These are phyloP conservation scores for Drosophila meridiana DNA, from an alignment of 2,888 invertebrate species.

Conservation along the genomic window DNA sequence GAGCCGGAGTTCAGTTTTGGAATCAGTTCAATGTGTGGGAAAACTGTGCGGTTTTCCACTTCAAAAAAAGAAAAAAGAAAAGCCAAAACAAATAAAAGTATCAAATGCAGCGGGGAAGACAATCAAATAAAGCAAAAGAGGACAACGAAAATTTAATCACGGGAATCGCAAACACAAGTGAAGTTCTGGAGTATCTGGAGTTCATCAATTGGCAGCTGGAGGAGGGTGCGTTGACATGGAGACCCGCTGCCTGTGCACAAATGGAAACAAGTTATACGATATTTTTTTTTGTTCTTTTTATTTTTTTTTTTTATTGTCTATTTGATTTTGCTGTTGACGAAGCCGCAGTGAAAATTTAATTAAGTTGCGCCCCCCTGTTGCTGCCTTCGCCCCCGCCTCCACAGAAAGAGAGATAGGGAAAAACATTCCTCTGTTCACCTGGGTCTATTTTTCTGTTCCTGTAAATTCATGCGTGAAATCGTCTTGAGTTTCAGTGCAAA, in stretches of 20 bases:
- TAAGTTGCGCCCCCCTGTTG: constrained; percentile 67
- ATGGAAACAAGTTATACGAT: constrained; percentile 81
- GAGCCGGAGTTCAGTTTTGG: constrained; percentile 12
- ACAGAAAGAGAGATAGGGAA: not conserved
- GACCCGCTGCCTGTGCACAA: constrained; percentile 58
- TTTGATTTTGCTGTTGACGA: constrained; percentile 69
- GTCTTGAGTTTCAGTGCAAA: constrained; percentile 76
- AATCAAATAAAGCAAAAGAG: constrained; percentile 7
- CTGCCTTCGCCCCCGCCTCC: constrained; percentile 17
- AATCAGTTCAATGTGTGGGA: constrained; percentile 30
- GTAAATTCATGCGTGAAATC: constrained; percentile 66
- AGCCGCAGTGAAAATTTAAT: constrained; percentile 83
- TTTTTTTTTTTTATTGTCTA: constrained; percentile 12
- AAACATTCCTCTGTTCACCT: constrained; percentile 42
- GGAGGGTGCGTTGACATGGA: constrained; percentile 63
- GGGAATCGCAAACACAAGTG: constrained; percentile 68
- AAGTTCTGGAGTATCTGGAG: constrained; percentile 7
- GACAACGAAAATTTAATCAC: constrained; percentile 64
- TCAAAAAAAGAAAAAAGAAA: constrained; percentile 4
- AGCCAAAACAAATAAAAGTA: constrained; percentile 72
- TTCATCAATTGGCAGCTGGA: constrained; percentile 2
- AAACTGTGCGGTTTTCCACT: constrained; percentile 69
- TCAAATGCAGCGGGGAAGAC: constrained; percentile 52
- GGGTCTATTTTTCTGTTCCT: constrained; percentile 33
- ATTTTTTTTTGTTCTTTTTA: constrained; percentile 60